These are phyloP conservation scores for Drosophila arizonae DNA, from an alignment of 1,140 invertebrate genomes.

Conservation along the genomic window DNA sequence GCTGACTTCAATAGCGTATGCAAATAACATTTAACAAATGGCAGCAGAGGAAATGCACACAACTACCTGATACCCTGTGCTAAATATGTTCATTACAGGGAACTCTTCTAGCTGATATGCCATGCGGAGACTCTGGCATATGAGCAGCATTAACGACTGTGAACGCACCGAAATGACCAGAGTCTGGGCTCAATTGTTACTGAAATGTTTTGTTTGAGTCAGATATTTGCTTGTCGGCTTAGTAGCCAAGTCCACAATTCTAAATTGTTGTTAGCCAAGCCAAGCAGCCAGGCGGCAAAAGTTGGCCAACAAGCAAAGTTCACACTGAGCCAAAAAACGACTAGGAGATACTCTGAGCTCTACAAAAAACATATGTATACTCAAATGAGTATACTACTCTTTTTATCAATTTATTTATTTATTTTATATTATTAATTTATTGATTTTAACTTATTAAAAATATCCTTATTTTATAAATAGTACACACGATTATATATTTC, in stretches of 20 bases:
- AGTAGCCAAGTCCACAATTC: slow-evolving; percentile 28
- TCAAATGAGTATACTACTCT: no score
- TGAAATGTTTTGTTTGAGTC: slow-evolving; percentile 34
- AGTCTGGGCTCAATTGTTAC: slow-evolving; percentile 9
- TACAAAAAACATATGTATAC: no score
- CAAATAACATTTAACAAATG: slow-evolving; percentile 35
- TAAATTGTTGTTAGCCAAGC: slow-evolving; percentile 13
- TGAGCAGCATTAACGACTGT: slow-evolving; percentile 12
- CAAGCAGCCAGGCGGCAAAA: slow-evolving; percentile 12
- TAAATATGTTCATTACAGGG: no score
- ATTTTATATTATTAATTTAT: no score
- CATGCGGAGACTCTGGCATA: not conserved
- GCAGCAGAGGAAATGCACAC: not conserved
- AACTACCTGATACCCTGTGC: slow-evolving; percentile 16
- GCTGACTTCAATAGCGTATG: not conserved
- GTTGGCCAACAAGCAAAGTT: slow-evolving; percentile 6
- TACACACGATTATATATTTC: no score
- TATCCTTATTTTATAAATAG: no score
- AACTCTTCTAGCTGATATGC: no score
- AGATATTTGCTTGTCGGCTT: slow-evolving; percentile 27
- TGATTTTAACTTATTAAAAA: no score
- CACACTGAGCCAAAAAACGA: slow-evolving; percentile 20
- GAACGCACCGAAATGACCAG: not conserved
- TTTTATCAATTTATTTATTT: no score
- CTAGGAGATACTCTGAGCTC: no score